A percentile compares a stretch with the other conserved stretches of the same genome.
Evolutionary conservation across 2,888 invertebrate genomes (phyloP).

Genomic region (Elegia similella): DNA sequence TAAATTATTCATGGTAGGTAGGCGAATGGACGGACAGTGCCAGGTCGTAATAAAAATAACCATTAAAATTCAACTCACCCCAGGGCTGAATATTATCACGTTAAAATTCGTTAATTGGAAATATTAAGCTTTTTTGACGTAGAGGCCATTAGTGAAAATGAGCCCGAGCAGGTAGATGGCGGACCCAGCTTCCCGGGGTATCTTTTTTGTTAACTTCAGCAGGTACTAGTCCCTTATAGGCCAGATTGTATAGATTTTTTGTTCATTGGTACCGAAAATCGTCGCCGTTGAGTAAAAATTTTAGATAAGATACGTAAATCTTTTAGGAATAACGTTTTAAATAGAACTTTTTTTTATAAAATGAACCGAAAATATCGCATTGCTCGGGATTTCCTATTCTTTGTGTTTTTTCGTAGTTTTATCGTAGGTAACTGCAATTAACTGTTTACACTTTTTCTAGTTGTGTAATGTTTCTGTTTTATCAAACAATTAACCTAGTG

Average conservation of each 20-base stretch:
- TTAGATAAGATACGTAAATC: constrained; percentile 23
- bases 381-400: constrained; percentile 8
- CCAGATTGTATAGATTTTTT: constrained; percentile 56
- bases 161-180: constrained; percentile 68
- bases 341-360: constrained; percentile 7
- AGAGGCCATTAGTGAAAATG: constrained; percentile 64
- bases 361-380: constrained; percentile 11
- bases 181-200: constrained; percentile 55
- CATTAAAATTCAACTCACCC: constrained; percentile 67
- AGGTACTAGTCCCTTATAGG: constrained; percentile 68
- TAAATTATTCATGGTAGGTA: constrained; percentile 64
- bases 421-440: neutral
- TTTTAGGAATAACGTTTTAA: constrained; percentile 34
- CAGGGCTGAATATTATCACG: constrained; percentile 58
- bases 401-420: constrained; percentile 16
- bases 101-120: constrained; percentile 69
- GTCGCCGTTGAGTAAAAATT: constrained; percentile 23
- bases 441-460: neutral
- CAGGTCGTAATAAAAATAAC: constrained; percentile 44
- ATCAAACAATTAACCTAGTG: constrained; percentile 21
- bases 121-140: constrained; percentile 64
- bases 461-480: neutral
- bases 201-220: constrained; percentile 63
- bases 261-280: constrained; percentile 30
- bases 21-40: constrained; percentile 39